Base-by-base conservation (phyloP, 2,797 vertebrate species). In the Myripristis jacobus region DNA sequence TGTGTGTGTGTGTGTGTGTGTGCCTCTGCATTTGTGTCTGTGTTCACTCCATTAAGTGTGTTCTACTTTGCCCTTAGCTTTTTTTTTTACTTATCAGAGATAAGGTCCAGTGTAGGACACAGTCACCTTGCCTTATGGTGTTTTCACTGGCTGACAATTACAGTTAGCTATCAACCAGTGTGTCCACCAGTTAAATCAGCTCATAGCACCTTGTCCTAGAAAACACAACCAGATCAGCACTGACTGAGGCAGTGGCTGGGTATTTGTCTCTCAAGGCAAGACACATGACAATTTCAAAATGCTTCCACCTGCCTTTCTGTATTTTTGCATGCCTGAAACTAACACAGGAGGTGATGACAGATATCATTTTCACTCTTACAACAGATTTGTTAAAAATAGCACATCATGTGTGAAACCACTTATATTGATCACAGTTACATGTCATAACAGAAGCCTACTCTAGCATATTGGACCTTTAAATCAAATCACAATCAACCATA, bases 121-220 rank as follows among this genome's bases (percentile, higher is more conserved):
- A 21, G 27, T 75, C 66, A 69, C 64, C 67, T 76, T 65, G 21
- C 69, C 48, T 52, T 38, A 19, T 16, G 24, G 47, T 47, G 62
- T 50, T 72, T 73, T 77, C 25, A 59, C 61, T 53, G 60, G 64
- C 27, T 27, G 21, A 55, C 59, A 52, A 53, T 62, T 52, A 25
- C 64, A 47, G 50, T 51, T 75, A 70, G 47, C 60, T 38, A 62
- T 79, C 60, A 65, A 60, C 60, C 24, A 60, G 38, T 41, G 55
- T 44, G 53, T 75, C 55, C 44, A 16, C 3, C 13, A 18, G 19
- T 56, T 16, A 57, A 51, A 76, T 60, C 48, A 18, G 41, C 73
- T 69, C 7, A 1, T 21, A 38, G 48, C 15, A 57, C 54, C 62
- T 18, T 46, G 36, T 54, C 54, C 64, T 38, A 44, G 47, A 9